Evolutionary conservation across 1,140 invertebrate species (phyloP), one percentile per base, ranked within the genome.

Genomic region (Lepidurus packardi): DNA sequence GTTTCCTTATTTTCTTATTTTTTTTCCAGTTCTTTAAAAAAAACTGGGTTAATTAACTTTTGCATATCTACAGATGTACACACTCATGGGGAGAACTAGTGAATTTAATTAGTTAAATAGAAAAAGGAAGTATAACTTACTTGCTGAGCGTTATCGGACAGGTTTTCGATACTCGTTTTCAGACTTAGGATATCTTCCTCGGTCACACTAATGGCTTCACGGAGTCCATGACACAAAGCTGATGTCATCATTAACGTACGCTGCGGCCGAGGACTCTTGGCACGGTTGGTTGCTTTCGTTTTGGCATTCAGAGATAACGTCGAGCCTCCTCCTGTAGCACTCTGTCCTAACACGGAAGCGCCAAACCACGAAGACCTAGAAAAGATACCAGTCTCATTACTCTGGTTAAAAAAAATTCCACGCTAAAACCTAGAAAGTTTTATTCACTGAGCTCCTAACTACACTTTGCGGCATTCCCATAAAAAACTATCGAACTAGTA

Each of bases 161-260:
- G 77, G 34, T 80, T 79, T 41, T 82, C 78, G 13, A 79, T 65
- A 13, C 78, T 76, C 43, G 79, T 75, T 65, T 80, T 80, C 6
- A 83, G 80, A 47, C 80, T 78, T 8, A 80, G 78, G 7, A 83
- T 81, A 79, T 83, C 83, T 47, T 83, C 82, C 53, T 80, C 78
- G 45, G 83, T 83, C 44, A 82, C 82, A 13, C 73, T 53, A 5
- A 82, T 79, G 73, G 81, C 82, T 42, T 83, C 83, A 84, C 84
- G 81, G 24, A 87, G 81, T 45, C 86, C 86, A 73, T 82, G 82
- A 79, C 83, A 83, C 41, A 87, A 82, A 77, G 84, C 84, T 41
- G 84, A 82, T 80, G 85, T 84, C 82, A 86, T 85, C 73, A 84
- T 80, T 7, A 83, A 75, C 5, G 85, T 82, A 53, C 86, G 81